These are phyloP conservation scores for Botia almorhae DNA, from an alignment of 2,797 vertebrate genomes.

Conservation along the genomic window DNA sequence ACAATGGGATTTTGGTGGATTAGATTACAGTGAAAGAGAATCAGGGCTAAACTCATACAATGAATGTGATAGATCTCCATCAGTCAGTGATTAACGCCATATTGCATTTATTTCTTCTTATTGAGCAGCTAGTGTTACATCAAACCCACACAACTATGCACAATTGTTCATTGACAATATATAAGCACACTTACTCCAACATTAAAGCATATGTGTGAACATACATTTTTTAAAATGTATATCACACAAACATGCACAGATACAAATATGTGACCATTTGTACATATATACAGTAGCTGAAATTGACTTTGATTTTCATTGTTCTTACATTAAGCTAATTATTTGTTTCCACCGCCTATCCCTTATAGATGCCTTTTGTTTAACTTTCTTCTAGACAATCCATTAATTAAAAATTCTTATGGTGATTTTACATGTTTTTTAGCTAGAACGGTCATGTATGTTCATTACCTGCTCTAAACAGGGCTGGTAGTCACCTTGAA, in stretches of 20 bases:
- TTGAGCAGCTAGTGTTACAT: slow-evolving; percentile 60
- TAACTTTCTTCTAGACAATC: no score
- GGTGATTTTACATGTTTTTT: background rate
- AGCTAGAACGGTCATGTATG: background rate
- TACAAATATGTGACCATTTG: no score
- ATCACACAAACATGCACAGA: no score
- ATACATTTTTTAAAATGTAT: background rate
- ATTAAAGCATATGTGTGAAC: slow-evolving; percentile 7
- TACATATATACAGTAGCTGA: no score
- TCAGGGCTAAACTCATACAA: slow-evolving; percentile 69
- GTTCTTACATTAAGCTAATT: no score
- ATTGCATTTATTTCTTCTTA: slow-evolving; percentile 1
- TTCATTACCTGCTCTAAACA: background rate
- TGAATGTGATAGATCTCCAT: slow-evolving; percentile 78
- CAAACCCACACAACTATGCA: slow-evolving; percentile 29
- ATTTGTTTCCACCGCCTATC: no score
- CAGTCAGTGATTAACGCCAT: slow-evolving; percentile 74
- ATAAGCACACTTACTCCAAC: slow-evolving; percentile 21
- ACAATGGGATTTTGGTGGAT: slow-evolving; percentile 76
- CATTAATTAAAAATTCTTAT: no score
- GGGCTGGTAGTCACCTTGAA: background rate
- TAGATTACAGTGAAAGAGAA: slow-evolving; percentile 74
- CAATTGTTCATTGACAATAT: slow-evolving; percentile 20
- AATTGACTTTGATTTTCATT: no score
- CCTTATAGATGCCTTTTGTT: no score